Evolutionary conservation across 2,797 vertebrate species (phyloP).

Genomic region (Helarctos malayanus): DNA sequence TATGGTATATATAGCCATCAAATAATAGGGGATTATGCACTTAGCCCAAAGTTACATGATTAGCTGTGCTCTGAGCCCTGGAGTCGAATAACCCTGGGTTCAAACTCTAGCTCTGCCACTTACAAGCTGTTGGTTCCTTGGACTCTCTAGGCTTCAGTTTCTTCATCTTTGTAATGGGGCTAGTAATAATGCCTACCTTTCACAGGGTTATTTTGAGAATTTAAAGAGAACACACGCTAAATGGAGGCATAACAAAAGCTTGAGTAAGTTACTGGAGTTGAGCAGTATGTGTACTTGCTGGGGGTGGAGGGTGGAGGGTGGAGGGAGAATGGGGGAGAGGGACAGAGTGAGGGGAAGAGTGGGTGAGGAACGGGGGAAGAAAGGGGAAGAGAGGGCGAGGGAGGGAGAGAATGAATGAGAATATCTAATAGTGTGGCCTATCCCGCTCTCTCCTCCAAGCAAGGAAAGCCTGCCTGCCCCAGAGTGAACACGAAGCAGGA

Average conservation of each 20-base stretch:
- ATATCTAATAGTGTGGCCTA: neutral
- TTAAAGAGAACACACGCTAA: neutral
- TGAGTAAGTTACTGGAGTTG: neutral
- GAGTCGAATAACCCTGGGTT: neutral
- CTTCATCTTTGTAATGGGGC: neutral
- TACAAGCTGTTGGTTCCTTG: neutral
- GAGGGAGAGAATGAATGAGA: neutral
- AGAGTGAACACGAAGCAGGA: neutral
- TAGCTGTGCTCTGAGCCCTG: neutral
- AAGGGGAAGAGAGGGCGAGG: no score
- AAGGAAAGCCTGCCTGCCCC: neutral
- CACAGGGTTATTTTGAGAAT: neutral
- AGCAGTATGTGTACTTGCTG: neutral
- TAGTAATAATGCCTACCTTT: neutral
- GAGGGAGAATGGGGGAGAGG: neutral
- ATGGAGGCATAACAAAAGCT: neutral
- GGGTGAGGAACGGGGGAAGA: no score
- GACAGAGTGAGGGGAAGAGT: no score
- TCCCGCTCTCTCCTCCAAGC: neutral
- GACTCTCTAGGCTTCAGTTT: neutral
- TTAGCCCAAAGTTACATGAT: neutral
- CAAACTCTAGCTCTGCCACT: neutral
- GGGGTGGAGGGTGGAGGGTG: conserved; percentile 50
- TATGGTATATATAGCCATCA: neutral
- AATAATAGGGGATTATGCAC: neutral